Percentiles rank a stretch among this genome's conserved stretches.
phyloP scores from a whole-genome alignment of 2,797 vertebrate species.

The Orientallactaga sibirica region DNA sequence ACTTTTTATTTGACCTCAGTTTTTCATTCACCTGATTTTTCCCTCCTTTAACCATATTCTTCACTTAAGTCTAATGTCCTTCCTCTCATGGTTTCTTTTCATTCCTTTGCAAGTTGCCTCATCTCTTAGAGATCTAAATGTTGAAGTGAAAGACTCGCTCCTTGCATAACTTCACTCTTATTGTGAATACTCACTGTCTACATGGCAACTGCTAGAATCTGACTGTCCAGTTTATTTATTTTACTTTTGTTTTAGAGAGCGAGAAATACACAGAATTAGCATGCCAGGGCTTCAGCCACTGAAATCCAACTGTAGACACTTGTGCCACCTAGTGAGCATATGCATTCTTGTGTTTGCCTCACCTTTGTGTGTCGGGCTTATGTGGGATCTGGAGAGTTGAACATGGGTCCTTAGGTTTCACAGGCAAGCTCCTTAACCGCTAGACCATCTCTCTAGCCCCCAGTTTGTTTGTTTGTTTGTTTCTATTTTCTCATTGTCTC shows the following conservation, averaged over 20 bases:
- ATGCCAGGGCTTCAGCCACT: too few species aligned
- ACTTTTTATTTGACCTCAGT: neutral
- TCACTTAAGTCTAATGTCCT: neutral
- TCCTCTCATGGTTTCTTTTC: neutral
- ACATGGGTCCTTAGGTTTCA: too few species aligned
- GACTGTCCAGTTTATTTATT: neutral
- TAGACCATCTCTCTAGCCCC: neutral
- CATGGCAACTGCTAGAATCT: neutral
- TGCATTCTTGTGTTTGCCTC: too few species aligned
- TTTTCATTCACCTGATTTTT: neutral
- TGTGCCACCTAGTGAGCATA: too few species aligned
- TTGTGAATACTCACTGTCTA: accelerated
- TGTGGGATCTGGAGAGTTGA: too few species aligned
- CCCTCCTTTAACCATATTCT: neutral
- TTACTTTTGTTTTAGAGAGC: too few species aligned
- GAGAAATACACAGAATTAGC: too few species aligned
- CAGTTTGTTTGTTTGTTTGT: too few species aligned
- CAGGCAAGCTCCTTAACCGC: too few species aligned
- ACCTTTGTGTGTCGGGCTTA: too few species aligned
- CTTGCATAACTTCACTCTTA: neutral
- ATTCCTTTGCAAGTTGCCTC: neutral
- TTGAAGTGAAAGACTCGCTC: neutral
- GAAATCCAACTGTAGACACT: too few species aligned
- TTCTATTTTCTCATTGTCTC: too few species aligned
- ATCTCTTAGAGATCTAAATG: neutral